Evolutionary conservation across 1,140 invertebrate genomes (phyloP).

Genomic region (Adoxophyes honmai): DNA sequence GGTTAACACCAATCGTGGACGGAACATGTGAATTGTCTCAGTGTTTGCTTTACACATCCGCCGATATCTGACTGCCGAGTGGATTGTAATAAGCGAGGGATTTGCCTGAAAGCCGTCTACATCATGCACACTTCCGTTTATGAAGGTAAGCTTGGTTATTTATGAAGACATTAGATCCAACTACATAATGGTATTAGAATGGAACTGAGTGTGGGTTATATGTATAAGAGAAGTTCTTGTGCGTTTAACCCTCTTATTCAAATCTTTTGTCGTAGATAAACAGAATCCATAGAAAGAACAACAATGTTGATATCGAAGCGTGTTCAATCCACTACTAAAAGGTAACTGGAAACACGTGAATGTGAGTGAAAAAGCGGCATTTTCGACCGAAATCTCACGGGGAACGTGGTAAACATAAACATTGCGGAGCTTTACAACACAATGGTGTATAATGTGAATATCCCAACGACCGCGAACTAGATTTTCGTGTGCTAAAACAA

Average conservation of each 20-base stretch:
- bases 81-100: conserved; percentile 32
- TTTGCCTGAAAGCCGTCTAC: conserved; percentile 20
- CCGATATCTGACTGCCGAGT: conserved; percentile 29
- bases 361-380: neutral
- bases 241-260: too few species aligned
- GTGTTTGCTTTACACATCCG: conserved; percentile 27
- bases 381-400: neutral
- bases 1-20: conserved; percentile 33
- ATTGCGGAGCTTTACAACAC: neutral
- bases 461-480: neutral
- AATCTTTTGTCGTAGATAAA: too few species aligned
- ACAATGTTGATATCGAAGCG: neutral
- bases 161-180: conserved; percentile 3
- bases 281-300: too few species aligned
- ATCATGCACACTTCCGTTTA: conserved; percentile 21
- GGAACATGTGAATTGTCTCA: conserved; percentile 35
- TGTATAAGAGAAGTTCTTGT: too few species aligned
- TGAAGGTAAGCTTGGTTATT: conserved; percentile 25
- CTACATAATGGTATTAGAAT: neutral
- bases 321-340: neutral
- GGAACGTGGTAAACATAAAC: conserved; percentile 4
- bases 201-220: neutral
- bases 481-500: conserved; percentile 7
- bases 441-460: neutral
- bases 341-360: neutral